These are phyloP conservation scores for Stegodyphus mimosarum DNA, from an alignment of 1,140 invertebrate genomes.

Conservation along the genomic window DNA sequence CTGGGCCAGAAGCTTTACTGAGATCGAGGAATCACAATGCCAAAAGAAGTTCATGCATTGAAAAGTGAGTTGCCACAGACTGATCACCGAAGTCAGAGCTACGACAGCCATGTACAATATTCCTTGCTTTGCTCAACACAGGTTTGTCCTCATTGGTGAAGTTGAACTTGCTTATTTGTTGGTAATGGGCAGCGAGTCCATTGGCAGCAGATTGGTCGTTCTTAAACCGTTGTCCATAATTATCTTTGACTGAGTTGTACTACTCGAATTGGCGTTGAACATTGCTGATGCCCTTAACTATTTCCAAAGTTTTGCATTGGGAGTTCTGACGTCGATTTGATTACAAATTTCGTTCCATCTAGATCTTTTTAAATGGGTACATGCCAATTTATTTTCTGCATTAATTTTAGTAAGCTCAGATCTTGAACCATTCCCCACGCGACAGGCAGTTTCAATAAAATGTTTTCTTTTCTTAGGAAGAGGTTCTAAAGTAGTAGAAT, in stretches of 20 bases:
- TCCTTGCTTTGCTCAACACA: neutral
- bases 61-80: neutral
- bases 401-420: no score
- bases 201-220: neutral
- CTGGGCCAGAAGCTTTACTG: neutral
- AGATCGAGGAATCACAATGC: neutral
- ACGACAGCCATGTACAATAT: conserved; percentile 4
- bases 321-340: neutral
- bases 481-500: neutral
- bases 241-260: neutral
- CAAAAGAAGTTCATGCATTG: neutral
- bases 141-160: neutral
- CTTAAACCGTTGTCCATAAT: neutral
- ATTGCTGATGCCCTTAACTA: no score
- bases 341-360: neutral
- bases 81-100: neutral
- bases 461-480: conserved; percentile 8
- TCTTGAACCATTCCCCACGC: no score
- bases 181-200: conserved; percentile 3
- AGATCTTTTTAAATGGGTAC: no score
- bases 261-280: no score
- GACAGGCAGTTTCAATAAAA: no score
- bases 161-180: conserved; percentile 1
- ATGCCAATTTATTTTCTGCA: no score
- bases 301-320: conserved; percentile 23